Evolutionary conservation across 2,113 vertebrate genomes (phyloP), one percentile per base, ranked within the genome.

Genomic region (Oostethus manadensis): DNA sequence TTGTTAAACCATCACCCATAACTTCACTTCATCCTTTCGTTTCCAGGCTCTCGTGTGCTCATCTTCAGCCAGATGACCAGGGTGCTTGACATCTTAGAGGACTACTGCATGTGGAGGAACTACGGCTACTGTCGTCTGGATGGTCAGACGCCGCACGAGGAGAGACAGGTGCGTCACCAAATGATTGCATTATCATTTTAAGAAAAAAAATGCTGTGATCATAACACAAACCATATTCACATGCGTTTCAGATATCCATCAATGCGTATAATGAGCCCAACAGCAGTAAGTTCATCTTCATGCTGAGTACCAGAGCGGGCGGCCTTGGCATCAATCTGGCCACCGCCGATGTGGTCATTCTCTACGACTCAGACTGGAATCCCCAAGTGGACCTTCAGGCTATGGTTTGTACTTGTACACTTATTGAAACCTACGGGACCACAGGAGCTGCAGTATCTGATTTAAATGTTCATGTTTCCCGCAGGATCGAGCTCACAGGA

Each of bases 1-100:
- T n/a, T n/a, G n/a, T n/a, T n/a, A n/a, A n/a, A n/a, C n/a, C n/a
- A n/a, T n/a, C n/a, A n/a, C n/a, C 14, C 44, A 46, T 13, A 54
- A 20, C n/a, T 1, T 26, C 23, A 15, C 10, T 53, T 53, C 11
- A 38, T 10, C 17, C 35, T 10, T 1, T 66, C 15, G 43, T 21
- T 11, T 56, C 17, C 72, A 99, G 96, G 92, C 71, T 99, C 97
- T 3, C 92, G 96, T 55, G 92, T 99, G 64, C 87, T 99, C 58
- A 94, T 99, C 86, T 98, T 99, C 82, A 98, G 97, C 84, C 97
- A 99, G 84, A 99, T 99, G 97, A 98, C 96, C 64, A 93, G 97
- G 84, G 85, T 99, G 63, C 84, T 98, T 66, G 97, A 98, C 83
- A 99, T 99, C 85, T 87, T 99, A 88, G 97, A 99, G 89, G 97